Base-by-base conservation (phyloP, 1,140 invertebrate species). In the Neodiprion fabricii region DNA sequence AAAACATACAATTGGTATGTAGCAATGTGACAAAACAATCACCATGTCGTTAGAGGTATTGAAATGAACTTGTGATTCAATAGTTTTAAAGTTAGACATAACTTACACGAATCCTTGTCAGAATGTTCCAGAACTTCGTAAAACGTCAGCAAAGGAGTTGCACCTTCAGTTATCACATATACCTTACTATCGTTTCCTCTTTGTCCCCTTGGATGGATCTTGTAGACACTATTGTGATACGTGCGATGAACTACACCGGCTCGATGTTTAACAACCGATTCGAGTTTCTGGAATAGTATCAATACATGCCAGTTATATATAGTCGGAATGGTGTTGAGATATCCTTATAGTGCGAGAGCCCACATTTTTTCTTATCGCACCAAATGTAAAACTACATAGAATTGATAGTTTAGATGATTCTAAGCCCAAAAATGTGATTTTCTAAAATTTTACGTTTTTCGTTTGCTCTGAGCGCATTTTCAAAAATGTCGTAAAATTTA, bases 191-290 rank as follows among this genome's bases (percentile, higher is more conserved):
- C 9, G 61, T 72, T 76, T 78, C 75, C 72, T 70, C 72, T 70
- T 21, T 77, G 1, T 75, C 83, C 82, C 66, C 76, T 76, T 0
- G 78, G 75, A 72, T 89, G 76, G 81, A 92, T 89, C 86, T 90
- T 91, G 83, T 94, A 94, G 2, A 91, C 89, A 0, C 89, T 90
- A 84, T 92, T 92, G 72, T 89, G 89, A 79, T 92, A 94, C 0
- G 76, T 74, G 12, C 93, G 87, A 17, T 85, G 78, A 80, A 89
- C 86, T 0, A 92, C 90, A 1, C 92, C 93, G 8, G 91, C 92
- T 75, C 91, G 86, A 79, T 91, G 87, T 47, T 85, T 85, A 17
- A 75, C 72, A 48, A 90, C 85, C 0, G 84, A 79, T 23, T 89
- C 85, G 21, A 93, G 80, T 14, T 86, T 84, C 91, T 92, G 77